phyloP scores from a whole-genome alignment of 1,140 invertebrate genomes.

The Drosophila truncata region DNA sequence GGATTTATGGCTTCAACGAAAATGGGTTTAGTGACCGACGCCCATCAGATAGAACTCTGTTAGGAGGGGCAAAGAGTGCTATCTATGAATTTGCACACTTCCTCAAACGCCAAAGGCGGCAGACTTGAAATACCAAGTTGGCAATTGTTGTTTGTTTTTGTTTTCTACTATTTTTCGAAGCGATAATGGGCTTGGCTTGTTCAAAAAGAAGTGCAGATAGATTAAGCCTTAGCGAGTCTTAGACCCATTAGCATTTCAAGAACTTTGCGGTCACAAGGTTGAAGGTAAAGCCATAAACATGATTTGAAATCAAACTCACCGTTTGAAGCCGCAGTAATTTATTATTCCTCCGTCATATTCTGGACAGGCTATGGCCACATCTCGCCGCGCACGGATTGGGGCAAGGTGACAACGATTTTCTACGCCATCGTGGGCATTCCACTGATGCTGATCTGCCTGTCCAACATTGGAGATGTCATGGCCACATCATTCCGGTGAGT shows the following conservation, averaged over 20 bases:
- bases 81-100: constrained; percentile 63
- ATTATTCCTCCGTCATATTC: constrained; percentile 13
- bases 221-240: constrained; percentile 47
- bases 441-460: constrained; percentile 96
- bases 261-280: constrained; percentile 49
- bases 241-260: constrained; percentile 54
- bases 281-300: constrained; percentile 31
- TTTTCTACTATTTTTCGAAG: constrained; percentile 29
- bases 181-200: constrained; percentile 60
- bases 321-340: neutral
- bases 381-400: constrained; percentile 95
- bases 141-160: constrained; percentile 47
- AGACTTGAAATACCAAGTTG: constrained; percentile 63
- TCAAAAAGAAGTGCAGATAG: constrained; percentile 25
- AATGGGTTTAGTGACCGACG: constrained; percentile 74
- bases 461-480: constrained; percentile 98
- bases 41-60: constrained; percentile 32
- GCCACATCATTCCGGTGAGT: constrained; percentile 94
- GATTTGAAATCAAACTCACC: constrained; percentile 13
- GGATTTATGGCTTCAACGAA: constrained; percentile 35
- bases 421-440: constrained; percentile 98
- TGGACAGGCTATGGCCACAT: constrained; percentile 96
- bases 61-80: constrained; percentile 2
- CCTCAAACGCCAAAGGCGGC: constrained; percentile 59
- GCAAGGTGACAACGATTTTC: constrained; percentile 97